Evolutionary conservation across 2,797 vertebrate species (phyloP), one percentile per base, ranked within the genome.

Genomic region (Danionella dracula): DNA sequence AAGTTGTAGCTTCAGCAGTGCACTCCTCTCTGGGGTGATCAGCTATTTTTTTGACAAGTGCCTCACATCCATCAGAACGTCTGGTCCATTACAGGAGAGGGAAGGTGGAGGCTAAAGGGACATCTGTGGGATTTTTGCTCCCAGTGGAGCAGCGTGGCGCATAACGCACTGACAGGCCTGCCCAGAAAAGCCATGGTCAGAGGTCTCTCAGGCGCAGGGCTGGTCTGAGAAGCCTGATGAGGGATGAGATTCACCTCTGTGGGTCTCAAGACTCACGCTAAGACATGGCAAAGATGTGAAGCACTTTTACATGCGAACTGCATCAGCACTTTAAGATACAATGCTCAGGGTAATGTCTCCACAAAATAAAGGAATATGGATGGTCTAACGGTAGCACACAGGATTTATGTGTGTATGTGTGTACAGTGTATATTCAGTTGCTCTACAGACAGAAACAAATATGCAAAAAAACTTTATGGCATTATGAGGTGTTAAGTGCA

Each of bases 1-100:
- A 83, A 84, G 82, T 82, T 79, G 82, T 76, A 81, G 84, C 77
- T 83, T 87, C 86, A 89, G 87, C 86, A 87, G 83, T 83, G 84
- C 79, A 78, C 75, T 76, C 76, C 13, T 72, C 70, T 73, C 68
- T 53, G 10, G 65, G 57, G 66, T 68, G 66, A 74, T 76, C 63
- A 76, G 74, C 72, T 71, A 50, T 70, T 65, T 74, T 27, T 70
- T 49, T 65, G 74, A 79, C 73, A 65, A 63, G 56, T 37, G 53
- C 71, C 65, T 70, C 73, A 77, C 73, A 77, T 77, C 75, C 66
- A 75, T 77, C 75, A 77, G 58, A 37, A 42, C 32, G 35, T 32
- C 23, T 13, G 40, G 58, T 48, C 61, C 59, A 74, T 73, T 73
- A 68, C 66, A 56, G 68, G 19, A 32, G 21, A 60, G 53, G 60